A percentile compares a stretch with the other conserved stretches of the same genome.
Conservation (phyloP, 30 jellyfish, hydroid and myxozoan genomes). For the Turritopsis dohrnii region DNA sequence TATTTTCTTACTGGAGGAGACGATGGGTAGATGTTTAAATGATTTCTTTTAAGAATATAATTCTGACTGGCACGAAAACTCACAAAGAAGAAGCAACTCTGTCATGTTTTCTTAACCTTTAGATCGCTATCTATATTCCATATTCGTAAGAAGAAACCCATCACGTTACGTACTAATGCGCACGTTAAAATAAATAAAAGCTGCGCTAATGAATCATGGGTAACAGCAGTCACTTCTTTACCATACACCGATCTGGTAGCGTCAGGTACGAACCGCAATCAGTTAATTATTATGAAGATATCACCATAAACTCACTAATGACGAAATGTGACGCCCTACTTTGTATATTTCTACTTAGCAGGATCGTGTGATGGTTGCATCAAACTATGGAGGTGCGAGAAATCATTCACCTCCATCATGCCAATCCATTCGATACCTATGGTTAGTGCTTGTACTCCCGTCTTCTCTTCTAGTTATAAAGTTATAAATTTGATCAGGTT, state of each 20-base stretch:
- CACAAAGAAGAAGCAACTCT: too few species aligned
- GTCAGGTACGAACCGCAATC: conserved; percentile 48
- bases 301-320: background rate
- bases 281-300: background rate
- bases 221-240: conserved; percentile 75
- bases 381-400: conserved; percentile 90
- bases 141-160: conserved; percentile 73
- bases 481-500: background rate
- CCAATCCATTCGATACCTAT: conserved; percentile 65
- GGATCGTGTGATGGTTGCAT: conserved; percentile 97
- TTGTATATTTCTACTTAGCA: conserved; percentile 36
- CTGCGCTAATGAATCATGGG: conserved; percentile 72
- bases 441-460: conserved; percentile 75
- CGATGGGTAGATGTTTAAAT: conserved; percentile 67
- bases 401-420: conserved; percentile 44
- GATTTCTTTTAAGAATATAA: background rate
- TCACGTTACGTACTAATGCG: conserved; percentile 68
- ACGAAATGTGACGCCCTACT: background rate
- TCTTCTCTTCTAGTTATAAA: background rate
- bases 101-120: background rate
- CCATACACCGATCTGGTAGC: conserved; percentile 85
- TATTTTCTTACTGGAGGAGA: conserved; percentile 79
- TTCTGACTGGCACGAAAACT: background rate
- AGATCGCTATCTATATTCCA: conserved; percentile 72
- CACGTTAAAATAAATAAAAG: conserved; percentile 38